Evolutionary conservation across 2,113 vertebrate genomes (phyloP), one percentile per base, ranked within the genome.

Genomic region (Mesoclemmys tuberculata): DNA sequence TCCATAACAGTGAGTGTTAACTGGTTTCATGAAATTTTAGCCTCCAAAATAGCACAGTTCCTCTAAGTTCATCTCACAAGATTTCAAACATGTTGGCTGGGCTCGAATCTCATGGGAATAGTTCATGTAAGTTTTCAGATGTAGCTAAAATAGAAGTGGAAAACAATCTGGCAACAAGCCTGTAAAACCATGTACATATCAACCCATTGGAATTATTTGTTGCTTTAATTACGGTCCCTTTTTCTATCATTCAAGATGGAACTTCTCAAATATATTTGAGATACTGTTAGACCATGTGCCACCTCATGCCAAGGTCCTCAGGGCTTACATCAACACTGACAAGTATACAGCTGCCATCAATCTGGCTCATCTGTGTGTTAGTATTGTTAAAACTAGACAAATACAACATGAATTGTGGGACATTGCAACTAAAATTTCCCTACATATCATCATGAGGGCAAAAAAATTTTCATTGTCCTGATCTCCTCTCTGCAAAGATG

Each of bases 191-290:
- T 35, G 14, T 64, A 18, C 61, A 64, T 7, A 35, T 64, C 31
- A 64, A 64, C 14, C 31, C 6, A 6, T 2, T 35, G 7, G 13
- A 31, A 64, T 64, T 35, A 31, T 35, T 64, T 64, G 14, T 64
- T 64, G 31, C 16, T 64, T 31, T 64, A 13, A 35, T 74, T 21
- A 74, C 19, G 24, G 35, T 74, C 10, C 22, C 22, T 71, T 38
- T 71, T 0, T 1, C 2, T 1, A 27, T n/a, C 52, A 5, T 1
- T 56, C 10, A 18, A 26, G 48, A 80, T 5, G 84, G 7, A 0
- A 11, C 8, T 5, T 75, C 46, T 27, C 46, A 71, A 86, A 49
- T 0, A 5, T 2, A 4, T 3, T 55, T 64, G 16, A 64, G 61
- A 35, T 31, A 64, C 31, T 64, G 31, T 14, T 31, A 64, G 61